Evolutionary conservation across 2,797 vertebrate species (phyloP).

Genomic region (Oreonectes daqikongensis): DNA sequence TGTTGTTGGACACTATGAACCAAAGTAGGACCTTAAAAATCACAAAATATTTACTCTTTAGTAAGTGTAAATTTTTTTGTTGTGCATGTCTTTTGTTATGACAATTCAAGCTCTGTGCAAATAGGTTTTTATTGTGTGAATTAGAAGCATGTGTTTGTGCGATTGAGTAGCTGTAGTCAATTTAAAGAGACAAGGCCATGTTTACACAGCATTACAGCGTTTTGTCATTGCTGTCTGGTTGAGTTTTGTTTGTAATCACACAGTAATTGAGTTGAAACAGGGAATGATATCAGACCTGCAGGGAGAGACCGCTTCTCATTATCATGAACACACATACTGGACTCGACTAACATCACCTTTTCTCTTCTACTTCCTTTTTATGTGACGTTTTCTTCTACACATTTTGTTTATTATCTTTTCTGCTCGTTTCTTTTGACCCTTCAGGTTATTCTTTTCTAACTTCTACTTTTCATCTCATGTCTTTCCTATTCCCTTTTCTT

Average conservation of each 20-base stretch:
- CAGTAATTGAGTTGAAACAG: slow-evolving; percentile 13
- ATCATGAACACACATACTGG: neutral
- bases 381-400: neutral
- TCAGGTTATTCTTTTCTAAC: too few species aligned
- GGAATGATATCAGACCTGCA: slow-evolving; percentile 9
- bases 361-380: too few species aligned
- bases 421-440: too few species aligned
- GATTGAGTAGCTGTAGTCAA: neutral
- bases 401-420: neutral
- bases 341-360: neutral
- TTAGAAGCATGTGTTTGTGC: neutral
- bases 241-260: slow-evolving; percentile 14
- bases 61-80: too few species aligned
- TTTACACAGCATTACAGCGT: slow-evolving; percentile 11
- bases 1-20: too few species aligned
- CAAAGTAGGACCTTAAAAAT: too few species aligned
- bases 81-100: neutral
- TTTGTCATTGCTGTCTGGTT: neutral
- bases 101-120: neutral
- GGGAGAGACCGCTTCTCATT: neutral
- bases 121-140: neutral
- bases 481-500: too few species aligned
- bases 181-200: slow-evolving; percentile 1
- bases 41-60: too few species aligned
- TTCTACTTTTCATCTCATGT: too few species aligned